Evolutionary conservation across 2,888 invertebrate genomes (phyloP).

Genomic region (Romanomermis culicivorax): DNA sequence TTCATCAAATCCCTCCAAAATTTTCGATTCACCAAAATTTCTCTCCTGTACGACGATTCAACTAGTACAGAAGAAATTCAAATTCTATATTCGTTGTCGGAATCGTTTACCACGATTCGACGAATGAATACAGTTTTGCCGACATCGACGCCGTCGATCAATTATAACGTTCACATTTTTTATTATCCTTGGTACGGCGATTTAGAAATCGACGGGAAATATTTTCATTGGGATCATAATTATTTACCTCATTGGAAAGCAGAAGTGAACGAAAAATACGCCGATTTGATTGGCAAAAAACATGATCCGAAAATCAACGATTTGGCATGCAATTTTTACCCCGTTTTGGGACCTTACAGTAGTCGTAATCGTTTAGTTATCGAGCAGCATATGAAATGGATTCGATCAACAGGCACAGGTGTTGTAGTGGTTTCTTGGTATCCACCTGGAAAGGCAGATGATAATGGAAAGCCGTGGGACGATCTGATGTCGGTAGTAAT

Average conservation of each 20-base stretch:
- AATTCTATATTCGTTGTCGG: too few relatives aligned
- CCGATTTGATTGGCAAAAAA: background rate
- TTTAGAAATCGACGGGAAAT: slow-evolving; percentile 21
- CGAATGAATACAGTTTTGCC: too few relatives aligned
- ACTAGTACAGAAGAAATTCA: too few relatives aligned
- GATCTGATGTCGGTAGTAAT: slow-evolving; percentile 20
- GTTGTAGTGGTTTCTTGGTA: slow-evolving; percentile 40
- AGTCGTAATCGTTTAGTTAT: slow-evolving; percentile 36
- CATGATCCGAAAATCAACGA: slow-evolving; percentile 35
- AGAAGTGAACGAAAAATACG: slow-evolving; percentile 30
- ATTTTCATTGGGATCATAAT: slow-evolving; percentile 32
- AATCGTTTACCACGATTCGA: too few relatives aligned
- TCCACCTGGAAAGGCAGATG: slow-evolving; percentile 31
- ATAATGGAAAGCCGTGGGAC: slow-evolving; percentile 25
- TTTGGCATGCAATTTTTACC: slow-evolving; percentile 38
- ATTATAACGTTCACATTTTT: slow-evolving; percentile 31
- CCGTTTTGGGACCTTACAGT: slow-evolving; percentile 37
- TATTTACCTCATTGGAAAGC: slow-evolving; percentile 29
- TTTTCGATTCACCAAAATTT: too few relatives aligned
- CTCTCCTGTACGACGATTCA: too few relatives aligned
- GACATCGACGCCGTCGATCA: too few relatives aligned
- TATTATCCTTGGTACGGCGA: slow-evolving; percentile 32
- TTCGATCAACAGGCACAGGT: slow-evolving; percentile 39
- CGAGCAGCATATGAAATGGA: slow-evolving; percentile 40
- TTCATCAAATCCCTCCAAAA: too few relatives aligned